Percentiles rank a stretch among this genome's conserved stretches.
Conservation (phyloP, 1,140 invertebrate species). For the Neodiprion fabricii region DNA sequence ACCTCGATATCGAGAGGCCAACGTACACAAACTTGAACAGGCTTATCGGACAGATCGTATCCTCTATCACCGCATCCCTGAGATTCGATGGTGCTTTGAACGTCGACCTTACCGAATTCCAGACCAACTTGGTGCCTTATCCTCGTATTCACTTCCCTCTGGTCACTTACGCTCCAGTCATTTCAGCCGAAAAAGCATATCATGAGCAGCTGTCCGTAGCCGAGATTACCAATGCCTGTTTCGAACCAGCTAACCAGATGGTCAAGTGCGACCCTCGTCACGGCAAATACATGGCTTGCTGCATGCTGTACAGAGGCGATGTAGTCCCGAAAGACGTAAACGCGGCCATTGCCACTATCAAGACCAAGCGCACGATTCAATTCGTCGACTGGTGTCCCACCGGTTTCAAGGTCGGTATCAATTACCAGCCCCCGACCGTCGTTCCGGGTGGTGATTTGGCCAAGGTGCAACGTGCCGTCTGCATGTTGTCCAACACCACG, state of each 20-base stretch:
- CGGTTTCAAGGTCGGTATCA: constrained; percentile 75
- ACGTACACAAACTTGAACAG: constrained; percentile 83
- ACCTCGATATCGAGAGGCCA: constrained; percentile 85
- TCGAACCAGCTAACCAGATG: constrained; percentile 85
- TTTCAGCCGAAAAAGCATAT: constrained; percentile 83
- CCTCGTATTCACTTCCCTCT: constrained; percentile 83
- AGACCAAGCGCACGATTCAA: constrained; percentile 84
- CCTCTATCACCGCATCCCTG: constrained; percentile 85
- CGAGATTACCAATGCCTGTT: constrained; percentile 84
- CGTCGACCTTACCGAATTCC: constrained; percentile 90
- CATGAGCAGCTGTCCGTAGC: constrained; percentile 77
- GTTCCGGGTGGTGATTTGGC: constrained; percentile 83
- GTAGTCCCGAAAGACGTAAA: constrained; percentile 88
- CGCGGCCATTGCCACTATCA: constrained; percentile 84
- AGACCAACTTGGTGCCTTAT: constrained; percentile 85
- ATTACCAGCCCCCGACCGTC: constrained; percentile 69
- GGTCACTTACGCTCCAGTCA: constrained; percentile 80
- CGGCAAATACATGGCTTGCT: constrained; percentile 88
- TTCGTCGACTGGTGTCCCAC: constrained; percentile 87
- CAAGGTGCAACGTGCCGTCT: constrained; percentile 76
- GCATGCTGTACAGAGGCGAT: constrained; percentile 81
- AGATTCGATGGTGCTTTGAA: constrained; percentile 89
- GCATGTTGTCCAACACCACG: constrained; percentile 81
- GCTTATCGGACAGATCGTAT: constrained; percentile 83
- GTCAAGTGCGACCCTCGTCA: constrained; percentile 84